Evolutionary conservation across 2,113 vertebrate species (phyloP), one percentile per base, ranked within the genome.

Genomic region (Pimephales promelas): DNA sequence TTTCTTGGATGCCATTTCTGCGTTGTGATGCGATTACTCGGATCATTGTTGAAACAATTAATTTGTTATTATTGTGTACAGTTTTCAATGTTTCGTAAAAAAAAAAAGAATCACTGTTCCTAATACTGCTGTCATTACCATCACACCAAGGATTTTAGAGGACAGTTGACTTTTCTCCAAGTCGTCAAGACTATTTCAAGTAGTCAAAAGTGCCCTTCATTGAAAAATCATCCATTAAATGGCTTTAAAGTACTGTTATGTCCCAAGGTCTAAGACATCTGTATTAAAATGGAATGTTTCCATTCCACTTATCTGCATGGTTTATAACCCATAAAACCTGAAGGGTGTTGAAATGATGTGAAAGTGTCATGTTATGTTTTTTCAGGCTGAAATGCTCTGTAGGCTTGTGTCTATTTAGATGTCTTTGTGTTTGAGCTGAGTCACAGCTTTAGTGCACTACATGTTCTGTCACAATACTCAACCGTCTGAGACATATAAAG

Each of bases 321-420:
- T 72, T 72, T 72, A 59, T 72, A 72, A 54, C 64, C 49, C 66
- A 82, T 71, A 72, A 61, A 26, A 81, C 31, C 59, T 64, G 47
- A 66, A 49, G 61, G 43, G 31, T 24, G 43, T 2, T 72, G 80
- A 57, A 82, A 59, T 59, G 52, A 56, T 59, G 80, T 40, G 49
- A 56, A 40, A 26, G 52, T 14, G 4, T 79, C 4, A 1, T 28
- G 18, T 79, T 40, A 1, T 28, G 18, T 79, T 40, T 40, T 61
- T 68, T n/a, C 64, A 40, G 34, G 34, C 40, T 45, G 40, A 45
- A 72, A 56, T 79, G 56, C 74, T 45, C 40, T 62, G 34, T 26
- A 28, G 26, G 45, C 43, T 28, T 66, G 40, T 74, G 72, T 74
- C 47, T 74, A 74, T 74, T 74, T 52, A 49, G 45, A 13, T 74